Percentiles rank a stretch among this genome's conserved stretches.
phyloP scores from a whole-genome alignment of 2,888 invertebrate genomes.

The Plagiodera versicolora region DNA sequence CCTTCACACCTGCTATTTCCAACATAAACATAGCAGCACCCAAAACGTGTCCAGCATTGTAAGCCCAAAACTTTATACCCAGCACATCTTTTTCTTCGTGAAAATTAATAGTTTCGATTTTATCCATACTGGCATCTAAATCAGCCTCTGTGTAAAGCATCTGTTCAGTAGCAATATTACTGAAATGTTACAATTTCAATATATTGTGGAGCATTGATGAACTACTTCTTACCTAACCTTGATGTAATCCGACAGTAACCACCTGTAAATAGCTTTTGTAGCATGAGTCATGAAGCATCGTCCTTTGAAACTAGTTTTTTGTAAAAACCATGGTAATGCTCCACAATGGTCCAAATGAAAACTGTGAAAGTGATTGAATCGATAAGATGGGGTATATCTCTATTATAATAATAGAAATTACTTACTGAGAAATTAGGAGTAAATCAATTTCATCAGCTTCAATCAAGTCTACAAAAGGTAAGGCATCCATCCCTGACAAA shows the following conservation, averaged over 20 bases:
- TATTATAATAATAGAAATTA: conserved; percentile 3
- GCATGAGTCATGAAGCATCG: conserved; percentile 99
- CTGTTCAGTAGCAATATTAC: conserved; percentile 95
- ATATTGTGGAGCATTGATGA: not conserved
- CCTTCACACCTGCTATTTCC: conserved; percentile 94
- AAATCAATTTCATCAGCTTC: conserved; percentile 97
- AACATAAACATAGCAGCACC: conserved; percentile 99
- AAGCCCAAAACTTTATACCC: conserved; percentile 97
- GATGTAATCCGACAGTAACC: conserved; percentile 98
- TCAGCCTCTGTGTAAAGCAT: conserved; percentile 98
- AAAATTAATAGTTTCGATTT: conserved; percentile 97
- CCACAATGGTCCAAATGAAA: conserved; percentile 99
- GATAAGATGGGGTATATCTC: not conserved
- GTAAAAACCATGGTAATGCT: conserved; percentile 95
- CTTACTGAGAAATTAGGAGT: conserved; percentile 85
- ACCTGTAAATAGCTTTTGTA: conserved; percentile 98
- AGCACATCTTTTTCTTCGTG: conserved; percentile 97
- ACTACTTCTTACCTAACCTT: conserved; percentile 67
- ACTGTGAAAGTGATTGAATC: conserved; percentile 57
- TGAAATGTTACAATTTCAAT: conserved; percentile 48
- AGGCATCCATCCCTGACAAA: conserved; percentile 92
- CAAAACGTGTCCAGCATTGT: conserved; percentile 97
- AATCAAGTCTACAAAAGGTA: conserved; percentile 96
- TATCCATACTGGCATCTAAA: conserved; percentile 96
- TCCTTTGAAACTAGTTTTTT: conserved; percentile 96